A percentile compares a stretch with the other conserved stretches of the same genome.
These are phyloP conservation scores for Ctenomys sociabilis DNA, from an alignment of 2,113 vertebrate genomes.

Conservation along the genomic window DNA sequence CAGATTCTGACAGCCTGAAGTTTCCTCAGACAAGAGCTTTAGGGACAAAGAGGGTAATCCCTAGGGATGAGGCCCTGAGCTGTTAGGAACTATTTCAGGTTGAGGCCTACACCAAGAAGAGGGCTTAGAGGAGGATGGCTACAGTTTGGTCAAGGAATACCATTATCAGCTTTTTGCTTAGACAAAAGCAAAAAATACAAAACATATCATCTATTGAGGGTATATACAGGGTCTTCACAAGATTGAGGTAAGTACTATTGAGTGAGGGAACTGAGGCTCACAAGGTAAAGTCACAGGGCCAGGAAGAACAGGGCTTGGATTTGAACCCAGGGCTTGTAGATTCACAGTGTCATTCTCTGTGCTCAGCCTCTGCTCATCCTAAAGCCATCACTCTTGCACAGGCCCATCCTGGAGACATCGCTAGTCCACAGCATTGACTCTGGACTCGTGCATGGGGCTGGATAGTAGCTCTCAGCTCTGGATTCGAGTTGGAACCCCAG, in stretches of 20 bases:
- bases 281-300: not conserved
- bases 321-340: not conserved
- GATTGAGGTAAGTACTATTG: not conserved
- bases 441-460: not conserved
- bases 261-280: not conserved
- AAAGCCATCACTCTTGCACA: not conserved
- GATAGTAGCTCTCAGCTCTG: not conserved
- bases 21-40: not conserved
- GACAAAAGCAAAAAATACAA: not conserved
- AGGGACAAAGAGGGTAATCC: not conserved
- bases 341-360: not conserved
- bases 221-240: not conserved
- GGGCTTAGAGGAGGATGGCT: not conserved
- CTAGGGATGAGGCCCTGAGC: not conserved
- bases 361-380: not conserved
- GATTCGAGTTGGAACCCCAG: not conserved
- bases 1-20: not conserved
- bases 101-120: not conserved
- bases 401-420: fast-evolving
- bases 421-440: not conserved
- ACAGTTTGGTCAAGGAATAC: not conserved
- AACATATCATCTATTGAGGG: not conserved
- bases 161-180: not conserved
- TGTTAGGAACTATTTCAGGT: not conserved
- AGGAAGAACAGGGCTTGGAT: not conserved